Percentiles rank a stretch among this genome's conserved stretches.
These are phyloP conservation scores for Chymomyza amoena DNA, from an alignment of 2,888 invertebrate species.

Conservation along the genomic window DNA sequence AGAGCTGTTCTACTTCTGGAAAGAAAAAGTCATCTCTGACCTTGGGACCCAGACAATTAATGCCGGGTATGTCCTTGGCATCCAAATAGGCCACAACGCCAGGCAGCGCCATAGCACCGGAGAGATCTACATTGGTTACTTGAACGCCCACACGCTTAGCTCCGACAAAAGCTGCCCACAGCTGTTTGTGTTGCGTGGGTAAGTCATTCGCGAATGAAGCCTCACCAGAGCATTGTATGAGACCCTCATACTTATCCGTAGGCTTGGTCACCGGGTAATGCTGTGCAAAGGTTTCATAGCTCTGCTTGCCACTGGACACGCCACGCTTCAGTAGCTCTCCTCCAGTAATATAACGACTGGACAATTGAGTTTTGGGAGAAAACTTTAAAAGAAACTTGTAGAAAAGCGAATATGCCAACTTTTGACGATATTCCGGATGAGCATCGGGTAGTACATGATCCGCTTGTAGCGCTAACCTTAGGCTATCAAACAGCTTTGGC, in stretches of 20 bases:
- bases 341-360: conserved; percentile 81
- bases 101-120: conserved; percentile 82
- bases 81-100: conserved; percentile 83
- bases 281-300: conserved; percentile 84
- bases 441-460: conserved; percentile 84
- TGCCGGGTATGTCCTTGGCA: conserved; percentile 83
- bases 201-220: conserved; percentile 89
- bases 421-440: conserved; percentile 84
- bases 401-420: conserved; percentile 86
- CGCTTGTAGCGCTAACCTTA: conserved; percentile 83
- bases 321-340: conserved; percentile 82
- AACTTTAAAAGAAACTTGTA: conserved; percentile 85
- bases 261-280: conserved; percentile 89
- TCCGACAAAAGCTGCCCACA: conserved; percentile 83
- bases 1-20: conserved; percentile 76
- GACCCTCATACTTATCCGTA: conserved; percentile 86
- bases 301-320: conserved; percentile 84
- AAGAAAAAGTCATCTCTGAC: conserved; percentile 71
- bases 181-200: conserved; percentile 83
- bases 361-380: conserved; percentile 80
- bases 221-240: conserved; percentile 86
- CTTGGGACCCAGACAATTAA: conserved; percentile 80
- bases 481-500: conserved; percentile 79
- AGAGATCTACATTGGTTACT: conserved; percentile 81
- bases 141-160: conserved; percentile 81